Percentiles rank a stretch among this genome's conserved stretches.
phyloP scores from a whole-genome alignment of 2,113 vertebrate species.

The Falco punctatus region DNA sequence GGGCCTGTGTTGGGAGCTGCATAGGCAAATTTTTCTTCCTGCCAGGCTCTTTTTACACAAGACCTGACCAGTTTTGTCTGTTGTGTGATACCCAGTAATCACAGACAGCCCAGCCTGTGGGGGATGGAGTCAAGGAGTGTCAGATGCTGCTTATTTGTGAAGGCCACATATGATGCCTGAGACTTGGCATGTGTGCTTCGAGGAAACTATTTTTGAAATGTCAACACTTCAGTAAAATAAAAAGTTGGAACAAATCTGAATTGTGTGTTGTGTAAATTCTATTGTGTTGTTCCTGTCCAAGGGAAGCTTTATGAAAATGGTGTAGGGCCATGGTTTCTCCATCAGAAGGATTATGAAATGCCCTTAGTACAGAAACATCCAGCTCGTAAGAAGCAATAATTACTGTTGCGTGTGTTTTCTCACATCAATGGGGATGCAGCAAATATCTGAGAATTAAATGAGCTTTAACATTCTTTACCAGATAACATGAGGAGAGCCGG shows the following conservation, averaged over 20 bases:
- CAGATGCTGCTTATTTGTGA: neutral
- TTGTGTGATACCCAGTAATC: neutral
- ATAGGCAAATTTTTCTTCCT: neutral
- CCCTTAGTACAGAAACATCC: neutral
- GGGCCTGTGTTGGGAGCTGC: neutral
- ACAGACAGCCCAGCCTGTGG: neutral
- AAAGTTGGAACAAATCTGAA: neutral
- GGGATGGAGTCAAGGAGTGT: neutral
- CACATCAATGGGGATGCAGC: neutral
- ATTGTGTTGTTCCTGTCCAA: neutral
- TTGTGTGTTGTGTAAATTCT: neutral
- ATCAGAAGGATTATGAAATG: neutral
- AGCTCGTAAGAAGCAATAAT: neutral
- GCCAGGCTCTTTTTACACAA: neutral
- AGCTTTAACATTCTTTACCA: neutral
- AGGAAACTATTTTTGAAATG: neutral
- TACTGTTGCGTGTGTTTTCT: neutral
- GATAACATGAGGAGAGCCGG: neutral
- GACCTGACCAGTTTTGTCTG: neutral
- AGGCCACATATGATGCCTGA: neutral
- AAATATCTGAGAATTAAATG: neutral
- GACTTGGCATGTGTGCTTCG: neutral
- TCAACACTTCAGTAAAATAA: neutral
- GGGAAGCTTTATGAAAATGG: neutral
- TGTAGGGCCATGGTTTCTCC: neutral